These are phyloP conservation scores for Xylota segnis DNA, from an alignment of 2,888 invertebrate species.

Conservation along the genomic window DNA sequence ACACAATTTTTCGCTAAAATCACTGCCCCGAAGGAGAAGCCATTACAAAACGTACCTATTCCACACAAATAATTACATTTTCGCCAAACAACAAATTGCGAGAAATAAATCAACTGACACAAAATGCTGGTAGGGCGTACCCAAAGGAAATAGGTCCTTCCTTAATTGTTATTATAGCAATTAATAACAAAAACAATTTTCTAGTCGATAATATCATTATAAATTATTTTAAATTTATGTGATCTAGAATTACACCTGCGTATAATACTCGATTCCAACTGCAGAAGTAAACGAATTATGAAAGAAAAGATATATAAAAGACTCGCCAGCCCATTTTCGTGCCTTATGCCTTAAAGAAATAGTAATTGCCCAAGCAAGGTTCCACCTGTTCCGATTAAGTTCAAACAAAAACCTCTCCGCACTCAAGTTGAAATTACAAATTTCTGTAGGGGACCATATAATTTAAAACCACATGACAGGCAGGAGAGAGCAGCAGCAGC, in stretches of 20 bases:
- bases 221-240: slow-evolving; percentile 42
- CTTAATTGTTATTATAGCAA: slow-evolving; percentile 35
- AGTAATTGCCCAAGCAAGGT: slow-evolving; percentile 28
- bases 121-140: neutral
- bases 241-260: slow-evolving; percentile 52
- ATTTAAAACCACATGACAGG: slow-evolving; percentile 64
- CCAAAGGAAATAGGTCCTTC: slow-evolving; percentile 11
- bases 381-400: slow-evolving; percentile 63
- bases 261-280: neutral
- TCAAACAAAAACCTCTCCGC: slow-evolving; percentile 29
- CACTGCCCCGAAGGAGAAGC: neutral
- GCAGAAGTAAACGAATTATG: slow-evolving; percentile 6
- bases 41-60: neutral
- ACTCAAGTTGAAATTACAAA: slow-evolving; percentile 45
- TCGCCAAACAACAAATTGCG: slow-evolving; percentile 29
- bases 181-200: slow-evolving; percentile 48
- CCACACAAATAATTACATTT: slow-evolving; percentile 6
- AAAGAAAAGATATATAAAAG: neutral
- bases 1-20: neutral
- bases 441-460: slow-evolving; percentile 59
- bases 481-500: slow-evolving; percentile 15
- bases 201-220: slow-evolving; percentile 37
- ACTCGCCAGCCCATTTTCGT: slow-evolving; percentile 28
- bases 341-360: slow-evolving; percentile 37
- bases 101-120: slow-evolving; percentile 33